These are phyloP conservation scores for Dissostichus mawsoni DNA, from an alignment of 2,113 vertebrate species.

Conservation along the genomic window DNA sequence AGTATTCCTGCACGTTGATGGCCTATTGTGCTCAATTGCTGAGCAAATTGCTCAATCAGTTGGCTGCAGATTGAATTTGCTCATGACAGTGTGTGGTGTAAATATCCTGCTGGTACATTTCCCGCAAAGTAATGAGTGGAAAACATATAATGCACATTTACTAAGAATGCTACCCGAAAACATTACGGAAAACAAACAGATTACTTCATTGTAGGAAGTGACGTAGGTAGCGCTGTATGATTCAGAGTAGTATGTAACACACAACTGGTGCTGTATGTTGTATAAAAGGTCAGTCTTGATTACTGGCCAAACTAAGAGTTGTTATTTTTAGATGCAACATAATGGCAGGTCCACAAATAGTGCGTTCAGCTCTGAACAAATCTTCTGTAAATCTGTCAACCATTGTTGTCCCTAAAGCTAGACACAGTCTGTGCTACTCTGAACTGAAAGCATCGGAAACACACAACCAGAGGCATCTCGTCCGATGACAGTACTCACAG, in stretches of 20 bases:
- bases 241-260: no score
- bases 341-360: constrained; percentile 23
- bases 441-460: constrained; percentile 31
- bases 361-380: constrained; percentile 10
- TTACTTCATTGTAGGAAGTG: background rate
- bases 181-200: background rate
- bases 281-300: background rate
- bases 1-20: constrained; percentile 60
- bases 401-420: constrained; percentile 23
- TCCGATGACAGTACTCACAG: constrained; percentile 37
- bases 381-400: constrained; percentile 47
- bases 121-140: constrained; percentile 32
- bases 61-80: constrained; percentile 75
- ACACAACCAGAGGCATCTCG: constrained; percentile 35
- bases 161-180: background rate
- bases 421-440: constrained; percentile 5
- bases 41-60: constrained; percentile 79
- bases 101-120: constrained; percentile 72
- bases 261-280: background rate
- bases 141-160: constrained; percentile 41
- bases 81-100: constrained; percentile 66
- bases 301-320: background rate
- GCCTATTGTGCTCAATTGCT: constrained; percentile 74
- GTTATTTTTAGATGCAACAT: constrained; percentile 15
- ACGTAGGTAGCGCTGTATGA: no score